Percentiles rank a stretch among this genome's conserved stretches.
These are phyloP conservation scores for Contarinia nasturtii DNA, from an alignment of 1,140 invertebrate genomes.

Conservation along the genomic window DNA sequence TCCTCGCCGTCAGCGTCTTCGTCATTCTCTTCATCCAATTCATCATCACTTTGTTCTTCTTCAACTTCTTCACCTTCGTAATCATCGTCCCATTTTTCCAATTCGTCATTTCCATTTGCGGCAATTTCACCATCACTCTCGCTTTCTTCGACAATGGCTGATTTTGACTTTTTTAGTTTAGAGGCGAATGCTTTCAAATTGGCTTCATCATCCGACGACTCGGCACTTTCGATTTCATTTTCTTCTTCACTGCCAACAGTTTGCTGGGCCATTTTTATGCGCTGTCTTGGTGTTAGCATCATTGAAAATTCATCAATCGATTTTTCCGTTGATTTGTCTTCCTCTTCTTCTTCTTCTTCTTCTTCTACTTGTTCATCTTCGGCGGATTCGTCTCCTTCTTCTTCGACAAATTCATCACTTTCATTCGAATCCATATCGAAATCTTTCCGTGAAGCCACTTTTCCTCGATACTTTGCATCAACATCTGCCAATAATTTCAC, in stretches of 20 bases:
- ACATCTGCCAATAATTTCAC: constrained; percentile 41
- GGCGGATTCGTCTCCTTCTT: constrained; percentile 9
- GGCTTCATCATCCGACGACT: constrained; percentile 3
- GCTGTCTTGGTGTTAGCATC: constrained; percentile 3
- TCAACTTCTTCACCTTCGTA: constrained; percentile 10
- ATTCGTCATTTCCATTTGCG: constrained; percentile 9
- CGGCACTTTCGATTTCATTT: constrained; percentile 6
- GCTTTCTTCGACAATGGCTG: constrained; percentile 1
- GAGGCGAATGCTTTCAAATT: too few relatives aligned
- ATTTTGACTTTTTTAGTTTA: too few relatives aligned
- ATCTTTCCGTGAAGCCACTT: constrained; percentile 37
- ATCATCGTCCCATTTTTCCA: constrained; percentile 8
- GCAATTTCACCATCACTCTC: constrained; percentile 13
- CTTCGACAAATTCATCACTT: constrained; percentile 5
- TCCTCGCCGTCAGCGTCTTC: constrained; percentile 11
- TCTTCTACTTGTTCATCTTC: constrained; percentile 2
- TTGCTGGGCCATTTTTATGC: constrained; percentile 6
- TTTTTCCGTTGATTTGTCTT: constrained; percentile 7
- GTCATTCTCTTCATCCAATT: constrained; percentile 6
- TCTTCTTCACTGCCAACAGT: constrained; percentile 8
- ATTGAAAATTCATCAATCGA: constrained; percentile 2
- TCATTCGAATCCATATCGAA: constrained; percentile 15
- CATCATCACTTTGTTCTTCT: constrained; percentile 9
- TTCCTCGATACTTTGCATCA: constrained; percentile 52
- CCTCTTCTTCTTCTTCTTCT: constrained; percentile 7